phyloP scores from a whole-genome alignment of 1,140 invertebrate genomes.

The Telenomus remus region DNA sequence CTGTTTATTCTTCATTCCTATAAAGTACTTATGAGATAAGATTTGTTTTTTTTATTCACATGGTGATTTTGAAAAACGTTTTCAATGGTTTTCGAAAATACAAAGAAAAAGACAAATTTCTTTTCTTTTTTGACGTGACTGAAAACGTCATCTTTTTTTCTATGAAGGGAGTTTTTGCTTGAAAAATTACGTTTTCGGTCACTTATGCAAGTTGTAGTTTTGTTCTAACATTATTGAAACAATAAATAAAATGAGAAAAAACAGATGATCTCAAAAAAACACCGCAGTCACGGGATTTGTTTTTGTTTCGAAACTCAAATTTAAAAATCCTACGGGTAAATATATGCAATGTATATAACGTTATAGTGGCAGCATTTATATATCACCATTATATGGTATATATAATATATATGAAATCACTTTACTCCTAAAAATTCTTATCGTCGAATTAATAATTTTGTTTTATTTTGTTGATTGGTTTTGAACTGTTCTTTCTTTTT shows the following conservation, averaged over 20 bases:
- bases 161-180: no score
- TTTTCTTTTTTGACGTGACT: no score
- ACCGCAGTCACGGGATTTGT: background rate
- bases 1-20: background rate
- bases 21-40: background rate
- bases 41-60: constrained; percentile 1
- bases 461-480: constrained; percentile 14
- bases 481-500: constrained; percentile 1
- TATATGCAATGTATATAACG: constrained; percentile 47
- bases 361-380: constrained; percentile 52
- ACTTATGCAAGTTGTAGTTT: background rate
- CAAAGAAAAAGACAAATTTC: background rate
- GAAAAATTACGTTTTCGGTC: no score
- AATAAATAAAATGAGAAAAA: constrained; percentile 16
- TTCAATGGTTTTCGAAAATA: background rate
- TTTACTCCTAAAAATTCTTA: constrained; percentile 44
- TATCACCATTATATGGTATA: constrained; percentile 50
- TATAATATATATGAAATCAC: constrained; percentile 44
- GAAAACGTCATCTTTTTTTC: no score
- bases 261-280: constrained; percentile 6
- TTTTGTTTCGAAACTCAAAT: constrained; percentile 11
- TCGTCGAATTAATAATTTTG: constrained; percentile 24
- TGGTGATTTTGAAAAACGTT: constrained; percentile 2
- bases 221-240: background rate
- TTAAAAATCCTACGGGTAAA: constrained; percentile 27